Evolutionary conservation across 2,113 vertebrate genomes (phyloP), one percentile per base, ranked within the genome.

Genomic region (Hassar affinis): DNA sequence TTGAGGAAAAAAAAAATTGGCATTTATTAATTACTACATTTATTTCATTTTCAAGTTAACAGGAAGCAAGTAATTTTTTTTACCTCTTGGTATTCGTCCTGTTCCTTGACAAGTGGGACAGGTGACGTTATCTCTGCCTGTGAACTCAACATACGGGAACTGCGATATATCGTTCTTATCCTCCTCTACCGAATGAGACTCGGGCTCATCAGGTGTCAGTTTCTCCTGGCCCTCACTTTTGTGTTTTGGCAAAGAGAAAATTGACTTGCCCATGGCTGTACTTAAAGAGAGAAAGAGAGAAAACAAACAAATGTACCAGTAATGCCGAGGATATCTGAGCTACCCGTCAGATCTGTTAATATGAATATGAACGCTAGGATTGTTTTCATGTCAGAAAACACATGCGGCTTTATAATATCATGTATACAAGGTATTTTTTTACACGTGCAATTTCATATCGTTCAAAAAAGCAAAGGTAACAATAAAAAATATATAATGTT

Each of bases 91-190:
- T 90, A 98, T 99, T 86, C 98, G 93, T 82, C 98, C 98, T 0
- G 98, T 99, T 86, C 98, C 98, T 91, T 99, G 98, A 88, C 98
- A 99, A 0, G 96, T 97, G 1, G 97, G 98, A 84, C 98, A 99
- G 1, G 98, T 99, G 79, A 99, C 96, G 0, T 97, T 99, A 91
- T 99, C 98, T 88, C 96, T 94, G 57, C 98, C 97, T 0, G 98
- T 99, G 83, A 99, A 99, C 89, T 99, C 98, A 91, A 99, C 97
- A 0, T 99, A 99, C 0, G 98, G 98, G 90, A 99, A 99, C 90
- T 99, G 97, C 0, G 97, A 97, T 1, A 98, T 96, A 33, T 99
- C 97, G 27, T 91, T 92, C 88, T 96, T 95, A 51, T 86, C 91
- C 6, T 97, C 96, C 77, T 97, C 95, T 0, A 88, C 80, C 1